Base-by-base conservation (phyloP, 2,113 vertebrate species). In the Girardinichthys multiradiatus region DNA sequence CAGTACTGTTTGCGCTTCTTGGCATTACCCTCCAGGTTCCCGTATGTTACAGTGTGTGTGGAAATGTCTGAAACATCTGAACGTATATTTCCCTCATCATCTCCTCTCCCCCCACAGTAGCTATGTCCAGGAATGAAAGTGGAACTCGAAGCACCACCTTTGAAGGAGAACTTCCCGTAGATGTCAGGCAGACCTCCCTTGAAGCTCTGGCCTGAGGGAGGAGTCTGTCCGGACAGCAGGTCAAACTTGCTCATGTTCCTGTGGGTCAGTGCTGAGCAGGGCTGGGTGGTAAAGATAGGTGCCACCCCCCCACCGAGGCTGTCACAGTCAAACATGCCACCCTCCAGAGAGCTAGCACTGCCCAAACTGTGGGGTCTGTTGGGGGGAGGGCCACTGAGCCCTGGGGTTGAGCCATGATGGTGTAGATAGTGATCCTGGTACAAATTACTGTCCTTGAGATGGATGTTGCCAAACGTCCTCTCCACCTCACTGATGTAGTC, bases 401-500 rank as follows among this genome's bases (percentile, higher is more conserved):
- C 90, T 29, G 93, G 77, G 0, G 88, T 86, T 0, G 93, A 94
- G 61, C 92, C 91, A 0, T 98, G 98, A 91, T 97, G 96, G 86
- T 98, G 97, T 86, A 98, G 94, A 66, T 98, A 98, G 90, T 97
- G 97, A 64, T 99, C 98, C 79, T 99, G 98, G 93, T 99, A 99
- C 72, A 99, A 94, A 27, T 99, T 99, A 74, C 96, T 98, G 90
- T 99, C 97, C 91, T 99, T 99, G 80, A 97, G 91, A 85, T 98
- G 97, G 39, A 99, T 91, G 91, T 98, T 99, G 1, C 98, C 97
- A 64, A 99, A 99, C 74, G 98, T 99, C 90, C 98, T 94, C 94
- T 99, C 98, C 86, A 99, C 98, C 89, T 98, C 97, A 4, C 95
- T 97, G 91, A 99, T 99, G 85, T 99, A 99, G 93, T 99, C 98